A percentile compares a stretch with the other conserved stretches of the same genome.
These are phyloP conservation scores for Phrixothrix hirtus DNA, from an alignment of 2,888 invertebrate genomes.

Conservation along the genomic window DNA sequence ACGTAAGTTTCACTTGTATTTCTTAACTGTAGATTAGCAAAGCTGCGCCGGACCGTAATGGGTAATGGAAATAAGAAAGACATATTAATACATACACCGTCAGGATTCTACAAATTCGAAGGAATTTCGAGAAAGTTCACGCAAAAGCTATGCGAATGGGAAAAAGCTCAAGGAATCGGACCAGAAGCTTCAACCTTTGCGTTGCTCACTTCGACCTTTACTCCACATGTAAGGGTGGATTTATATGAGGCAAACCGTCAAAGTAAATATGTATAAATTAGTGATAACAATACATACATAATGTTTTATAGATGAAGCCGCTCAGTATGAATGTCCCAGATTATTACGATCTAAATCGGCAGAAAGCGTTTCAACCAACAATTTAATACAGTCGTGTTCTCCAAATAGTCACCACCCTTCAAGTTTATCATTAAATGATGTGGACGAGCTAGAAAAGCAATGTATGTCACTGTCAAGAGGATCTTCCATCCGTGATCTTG, in stretches of 20 bases:
- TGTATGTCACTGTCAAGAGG: constrained; percentile 41
- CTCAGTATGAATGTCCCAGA: constrained; percentile 18
- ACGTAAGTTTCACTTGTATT: no score
- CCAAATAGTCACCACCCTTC: constrained; percentile 69
- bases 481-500: constrained; percentile 45
- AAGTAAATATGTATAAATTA: no score
- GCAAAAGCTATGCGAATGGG: constrained; percentile 89
- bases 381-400: constrained; percentile 53
- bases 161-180: constrained; percentile 82
- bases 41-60: constrained; percentile 62
- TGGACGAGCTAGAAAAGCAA: constrained; percentile 66
- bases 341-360: constrained; percentile 77
- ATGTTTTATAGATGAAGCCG: constrained; percentile 19
- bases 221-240: constrained; percentile 42
- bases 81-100: constrained; percentile 79
- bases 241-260: constrained; percentile 9
- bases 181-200: constrained; percentile 86
- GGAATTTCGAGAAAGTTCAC: constrained; percentile 88
- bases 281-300: no score
- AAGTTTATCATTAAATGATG: constrained; percentile 73
- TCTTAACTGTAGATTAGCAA: constrained; percentile 59
- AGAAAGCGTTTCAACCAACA: constrained; percentile 67
- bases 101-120: constrained; percentile 82
- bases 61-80: constrained; percentile 64
- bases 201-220: constrained; percentile 66